phyloP scores from a whole-genome alignment of 1,140 invertebrate species.

The Agrypnia vestita region DNA sequence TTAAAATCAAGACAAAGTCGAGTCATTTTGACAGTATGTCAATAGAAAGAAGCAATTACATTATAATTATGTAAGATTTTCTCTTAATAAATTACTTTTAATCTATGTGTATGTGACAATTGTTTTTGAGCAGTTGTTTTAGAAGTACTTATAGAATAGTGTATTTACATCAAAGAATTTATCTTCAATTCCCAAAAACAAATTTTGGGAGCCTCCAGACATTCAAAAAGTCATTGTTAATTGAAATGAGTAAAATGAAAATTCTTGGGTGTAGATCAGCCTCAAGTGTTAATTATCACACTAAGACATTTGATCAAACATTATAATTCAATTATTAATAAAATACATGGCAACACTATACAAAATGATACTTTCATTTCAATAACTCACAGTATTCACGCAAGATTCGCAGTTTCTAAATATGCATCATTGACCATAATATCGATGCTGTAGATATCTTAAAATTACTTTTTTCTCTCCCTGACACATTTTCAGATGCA shows the following conservation, averaged over 20 bases:
- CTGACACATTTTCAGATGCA: no score
- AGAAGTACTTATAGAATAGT: conserved; percentile 1
- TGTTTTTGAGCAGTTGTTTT: conserved; percentile 20
- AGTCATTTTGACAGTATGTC: not conserved
- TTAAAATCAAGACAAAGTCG: not conserved
- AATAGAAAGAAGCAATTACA: conserved; percentile 1
- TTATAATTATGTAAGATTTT: not conserved
- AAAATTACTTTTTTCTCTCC: no score
- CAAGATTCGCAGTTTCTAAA: not conserved
- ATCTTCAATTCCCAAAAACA: not conserved
- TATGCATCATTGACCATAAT: no score
- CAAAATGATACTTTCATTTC: conserved; percentile 59
- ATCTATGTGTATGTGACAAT: conserved; percentile 33
- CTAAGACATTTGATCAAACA: conserved; percentile 58
- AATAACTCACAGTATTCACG: conserved; percentile 9
- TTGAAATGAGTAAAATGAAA: not conserved
- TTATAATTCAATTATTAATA: conserved; percentile 60
- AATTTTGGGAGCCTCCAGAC: not conserved
- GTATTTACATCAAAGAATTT: conserved; percentile 24
- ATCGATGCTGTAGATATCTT: no score
- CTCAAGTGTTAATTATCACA: conserved; percentile 53
- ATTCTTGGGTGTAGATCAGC: conserved; percentile 9
- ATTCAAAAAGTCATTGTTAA: not conserved
- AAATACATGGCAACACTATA: conserved; percentile 60
- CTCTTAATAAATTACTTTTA: not conserved